Evolutionary conservation across 2,888 invertebrate species (phyloP), one percentile per base, ranked within the genome.

Genomic region (Salpingus planirostris): DNA sequence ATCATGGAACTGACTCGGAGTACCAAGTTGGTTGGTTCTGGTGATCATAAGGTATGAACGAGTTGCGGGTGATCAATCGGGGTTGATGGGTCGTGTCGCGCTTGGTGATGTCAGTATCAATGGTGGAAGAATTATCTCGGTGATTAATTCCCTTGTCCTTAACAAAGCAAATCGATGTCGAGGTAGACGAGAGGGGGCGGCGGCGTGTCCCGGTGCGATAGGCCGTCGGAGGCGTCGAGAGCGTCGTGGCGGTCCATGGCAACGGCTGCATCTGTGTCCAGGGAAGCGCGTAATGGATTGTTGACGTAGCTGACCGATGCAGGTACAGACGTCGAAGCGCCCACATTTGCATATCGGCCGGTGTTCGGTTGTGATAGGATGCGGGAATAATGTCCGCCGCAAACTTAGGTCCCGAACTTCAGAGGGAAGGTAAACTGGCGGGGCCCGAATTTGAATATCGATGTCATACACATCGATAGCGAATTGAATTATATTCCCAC

Each of bases 301-400:
- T 62, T 63, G 59, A 62, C 60, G 55, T 46, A 61, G 52, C 63
- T 62, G 62, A 63, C 62, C 63, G 60, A 59, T 60, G 61, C 64
- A 64, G 64, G 64, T 64, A 60, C 36, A 48, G 46, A 46, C 50
- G 46, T 52, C 45, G 50, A 51, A 52, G 45, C 49, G 46, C 49
- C 49, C 47, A 37, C 50, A 61, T 62, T 64, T 60, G 54, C 62
- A 62, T 61, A 62, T 57, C 50, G 55, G n/a, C 55, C 54, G n/a
- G 51, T 59, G 61, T 61, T 61, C 59, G 60, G 59, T 58, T 58
- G 54, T 59, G 60, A 62, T 60, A 57, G 55, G 54, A 57, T 46
- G 50, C 52, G 51, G 47, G 52, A 50, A 51, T 54, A 49, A 53
- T 52, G 55, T 56, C 54, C 51, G 54, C 47, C 53, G 47, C 58